A percentile compares a stretch with the other conserved stretches of the same genome.
Evolutionary conservation across 1,140 invertebrate species (phyloP).

Genomic region (Teleogryllus occipitalis): DNA sequence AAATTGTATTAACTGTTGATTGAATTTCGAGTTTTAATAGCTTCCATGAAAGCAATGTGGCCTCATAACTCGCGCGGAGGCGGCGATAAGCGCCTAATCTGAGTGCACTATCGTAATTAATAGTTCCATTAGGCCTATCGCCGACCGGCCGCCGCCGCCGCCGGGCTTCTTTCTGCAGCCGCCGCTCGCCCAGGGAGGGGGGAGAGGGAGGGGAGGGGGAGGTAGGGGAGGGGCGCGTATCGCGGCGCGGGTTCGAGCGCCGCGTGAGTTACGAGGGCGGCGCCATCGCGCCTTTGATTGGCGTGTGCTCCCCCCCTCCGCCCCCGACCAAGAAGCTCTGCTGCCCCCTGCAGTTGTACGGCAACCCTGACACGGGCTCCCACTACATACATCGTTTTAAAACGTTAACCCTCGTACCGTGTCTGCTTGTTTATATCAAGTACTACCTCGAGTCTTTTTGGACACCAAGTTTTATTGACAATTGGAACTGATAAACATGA

Average conservation of each 20-base stretch:
- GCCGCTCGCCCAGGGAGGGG: no score
- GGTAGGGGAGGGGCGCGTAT: neutral
- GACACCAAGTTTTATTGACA: no score
- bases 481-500: no score
- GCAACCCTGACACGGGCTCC: no score
- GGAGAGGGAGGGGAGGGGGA: neutral
- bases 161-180: neutral
- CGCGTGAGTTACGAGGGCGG: neutral
- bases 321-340: no score
- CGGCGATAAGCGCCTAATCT: neutral
- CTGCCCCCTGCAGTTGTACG: no score
- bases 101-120: neutral
- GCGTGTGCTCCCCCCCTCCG: no score
- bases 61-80: neutral
- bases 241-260: neutral
- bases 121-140: neutral
- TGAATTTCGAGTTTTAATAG: neutral
- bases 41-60: slow-evolving; percentile 3
- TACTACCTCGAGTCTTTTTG: no score
- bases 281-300: neutral
- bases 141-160: no score
- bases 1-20: neutral
- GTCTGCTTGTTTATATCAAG: no score
- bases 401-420: no score
- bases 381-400: no score